Evolutionary conservation across 2,888 invertebrate genomes (phyloP).

Genomic region (Ferrisia virgata): DNA sequence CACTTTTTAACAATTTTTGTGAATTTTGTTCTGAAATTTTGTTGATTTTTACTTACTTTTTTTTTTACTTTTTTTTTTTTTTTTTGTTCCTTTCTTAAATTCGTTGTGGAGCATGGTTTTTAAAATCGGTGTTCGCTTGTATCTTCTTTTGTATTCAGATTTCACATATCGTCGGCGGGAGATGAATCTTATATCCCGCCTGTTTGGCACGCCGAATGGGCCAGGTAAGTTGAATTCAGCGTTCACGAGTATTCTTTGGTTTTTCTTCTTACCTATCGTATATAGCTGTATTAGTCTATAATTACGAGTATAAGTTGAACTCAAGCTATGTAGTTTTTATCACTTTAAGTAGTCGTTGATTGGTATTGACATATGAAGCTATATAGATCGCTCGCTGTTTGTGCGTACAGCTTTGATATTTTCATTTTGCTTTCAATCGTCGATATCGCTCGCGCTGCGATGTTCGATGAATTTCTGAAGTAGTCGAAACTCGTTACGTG

Average conservation of each 20-base stretch:
- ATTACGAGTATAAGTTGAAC: too few species aligned
- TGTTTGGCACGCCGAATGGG: conserved; percentile 65
- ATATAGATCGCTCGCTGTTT: too few species aligned
- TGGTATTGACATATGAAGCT: too few species aligned
- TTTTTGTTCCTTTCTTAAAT: conserved; percentile 37
- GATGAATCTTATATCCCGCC: conserved; percentile 53
- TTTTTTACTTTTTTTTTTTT: conserved; percentile 34
- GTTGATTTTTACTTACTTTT: neutral
- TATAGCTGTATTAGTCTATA: too few species aligned
- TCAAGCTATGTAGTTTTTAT: too few species aligned
- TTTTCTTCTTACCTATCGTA: too few species aligned
- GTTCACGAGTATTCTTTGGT: neutral
- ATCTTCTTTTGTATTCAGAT: conserved; percentile 49
- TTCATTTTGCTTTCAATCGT: neutral
- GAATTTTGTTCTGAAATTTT: neutral
- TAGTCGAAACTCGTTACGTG: conserved; percentile 12
- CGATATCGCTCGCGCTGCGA: neutral
- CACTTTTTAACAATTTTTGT: neutral
- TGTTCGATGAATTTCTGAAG: neutral
- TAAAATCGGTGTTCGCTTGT: conserved; percentile 46
- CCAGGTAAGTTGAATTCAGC: conserved; percentile 58
- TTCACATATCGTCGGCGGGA: conserved; percentile 51
- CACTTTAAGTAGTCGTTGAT: too few species aligned
- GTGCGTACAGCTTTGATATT: neutral
- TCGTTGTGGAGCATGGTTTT: conserved; percentile 44